phyloP scores from a whole-genome alignment of 2,797 vertebrate species.

The Streptopelia turtur region DNA sequence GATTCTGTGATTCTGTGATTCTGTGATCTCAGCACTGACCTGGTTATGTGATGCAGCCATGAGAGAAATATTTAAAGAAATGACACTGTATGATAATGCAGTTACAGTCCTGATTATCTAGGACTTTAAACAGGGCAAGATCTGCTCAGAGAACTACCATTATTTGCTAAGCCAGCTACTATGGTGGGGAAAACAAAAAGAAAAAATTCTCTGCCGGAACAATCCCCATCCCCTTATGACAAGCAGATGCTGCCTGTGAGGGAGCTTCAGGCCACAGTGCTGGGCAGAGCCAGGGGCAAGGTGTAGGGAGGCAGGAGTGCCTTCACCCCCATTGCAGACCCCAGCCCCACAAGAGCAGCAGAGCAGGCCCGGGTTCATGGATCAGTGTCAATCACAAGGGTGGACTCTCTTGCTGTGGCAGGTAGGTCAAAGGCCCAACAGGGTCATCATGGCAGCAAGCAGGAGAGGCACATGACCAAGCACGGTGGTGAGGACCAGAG shows the following conservation, averaged over 20 bases:
- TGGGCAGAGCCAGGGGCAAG: neutral
- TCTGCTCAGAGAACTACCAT: neutral
- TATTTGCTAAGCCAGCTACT: neutral
- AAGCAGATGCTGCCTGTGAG: accelerated
- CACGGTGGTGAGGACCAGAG: accelerated
- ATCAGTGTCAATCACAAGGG: neutral
- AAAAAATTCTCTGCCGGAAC: neutral
- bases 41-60: neutral
- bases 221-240: accelerated
- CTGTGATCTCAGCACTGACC: neutral
- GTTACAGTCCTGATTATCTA: neutral
- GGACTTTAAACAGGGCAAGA: neutral
- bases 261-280: neutral
- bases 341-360: neutral
- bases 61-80: neutral
- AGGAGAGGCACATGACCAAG: neutral
- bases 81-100: accelerated
- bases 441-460: no score
- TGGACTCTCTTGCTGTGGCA: accelerated
- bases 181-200: neutral
- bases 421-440: no score
- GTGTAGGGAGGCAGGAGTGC: accelerated
- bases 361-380: neutral
- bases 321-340: no score
- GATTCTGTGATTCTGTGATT: no score